Conservation (phyloP, 2,888 invertebrate genomes). For the Uropetala carovei region DNA sequence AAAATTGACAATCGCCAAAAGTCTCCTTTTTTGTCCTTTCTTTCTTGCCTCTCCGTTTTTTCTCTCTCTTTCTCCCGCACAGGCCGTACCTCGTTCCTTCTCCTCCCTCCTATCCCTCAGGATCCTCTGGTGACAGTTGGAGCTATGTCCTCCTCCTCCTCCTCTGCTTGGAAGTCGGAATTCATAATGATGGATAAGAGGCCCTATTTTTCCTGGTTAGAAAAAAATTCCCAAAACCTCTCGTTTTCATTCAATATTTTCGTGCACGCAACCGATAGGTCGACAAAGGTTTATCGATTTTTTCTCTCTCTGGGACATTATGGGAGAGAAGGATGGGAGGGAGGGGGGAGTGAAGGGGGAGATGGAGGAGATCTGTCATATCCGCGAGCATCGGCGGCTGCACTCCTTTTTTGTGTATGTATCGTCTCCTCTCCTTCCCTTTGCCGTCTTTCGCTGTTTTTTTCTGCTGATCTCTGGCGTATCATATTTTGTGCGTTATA, state of each 20-base stretch:
- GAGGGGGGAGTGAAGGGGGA: not conserved
- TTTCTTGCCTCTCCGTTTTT: not conserved
- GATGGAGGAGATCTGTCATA: constrained; percentile 46
- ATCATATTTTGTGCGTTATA: too few species aligned
- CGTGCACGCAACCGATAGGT: constrained; percentile 64
- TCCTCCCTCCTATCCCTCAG: not conserved
- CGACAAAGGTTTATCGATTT: constrained; percentile 59
- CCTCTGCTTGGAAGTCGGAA: constrained; percentile 47
- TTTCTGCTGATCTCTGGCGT: too few species aligned
- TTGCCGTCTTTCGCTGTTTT: not conserved
- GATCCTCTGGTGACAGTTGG: constrained; percentile 54
- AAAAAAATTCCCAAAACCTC: constrained; percentile 42
- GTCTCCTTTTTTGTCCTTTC: not conserved
- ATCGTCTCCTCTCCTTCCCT: not conserved
- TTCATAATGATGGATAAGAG: constrained; percentile 64
- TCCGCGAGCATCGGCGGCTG: constrained; percentile 38
- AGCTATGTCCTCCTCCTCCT: constrained; percentile 58
- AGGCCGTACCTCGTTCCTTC: not conserved
- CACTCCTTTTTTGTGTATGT: constrained; percentile 42
- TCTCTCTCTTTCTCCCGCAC: not conserved
- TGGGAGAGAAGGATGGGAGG: not conserved
- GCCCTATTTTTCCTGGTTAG: constrained; percentile 48
- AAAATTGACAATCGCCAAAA: not conserved
- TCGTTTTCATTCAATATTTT: constrained; percentile 64
- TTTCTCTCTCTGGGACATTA: constrained; percentile 29